These are phyloP conservation scores for Cairina moschata DNA, from an alignment of 2,113 vertebrate genomes.

Conservation along the genomic window DNA sequence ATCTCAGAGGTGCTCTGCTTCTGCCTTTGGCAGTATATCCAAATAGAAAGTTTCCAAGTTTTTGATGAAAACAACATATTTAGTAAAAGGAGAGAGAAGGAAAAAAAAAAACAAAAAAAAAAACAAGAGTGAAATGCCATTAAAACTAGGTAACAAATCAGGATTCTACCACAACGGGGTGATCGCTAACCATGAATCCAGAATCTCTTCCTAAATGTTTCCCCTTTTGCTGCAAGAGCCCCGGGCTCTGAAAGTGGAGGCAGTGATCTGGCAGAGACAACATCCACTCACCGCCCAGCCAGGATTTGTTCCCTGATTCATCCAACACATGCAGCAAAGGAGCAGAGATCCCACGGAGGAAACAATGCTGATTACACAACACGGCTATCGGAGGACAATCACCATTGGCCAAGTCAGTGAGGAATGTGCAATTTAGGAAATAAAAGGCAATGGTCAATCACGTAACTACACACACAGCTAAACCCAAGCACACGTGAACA, in stretches of 20 bases:
- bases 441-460: background rate
- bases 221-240: background rate
- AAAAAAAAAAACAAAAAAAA: no score
- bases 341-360: background rate
- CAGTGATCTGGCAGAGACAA: background rate
- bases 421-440: background rate
- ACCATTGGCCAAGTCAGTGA: background rate
- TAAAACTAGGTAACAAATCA: background rate
- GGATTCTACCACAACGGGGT: background rate
- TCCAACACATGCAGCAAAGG: background rate
- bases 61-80: background rate
- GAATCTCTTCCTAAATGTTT: background rate
- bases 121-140: background rate
- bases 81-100: background rate
- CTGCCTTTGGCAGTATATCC: background rate
- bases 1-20: background rate
- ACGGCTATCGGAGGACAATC: background rate
- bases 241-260: background rate
- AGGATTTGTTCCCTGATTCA: background rate
- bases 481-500: background rate
- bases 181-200: background rate
- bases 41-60: background rate
- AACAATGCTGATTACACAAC: background rate
- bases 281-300: background rate
- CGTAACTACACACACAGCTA: background rate